These are phyloP conservation scores for Sinocyclocheilus grahami DNA, from an alignment of 2,113 vertebrate species.

Conservation along the genomic window DNA sequence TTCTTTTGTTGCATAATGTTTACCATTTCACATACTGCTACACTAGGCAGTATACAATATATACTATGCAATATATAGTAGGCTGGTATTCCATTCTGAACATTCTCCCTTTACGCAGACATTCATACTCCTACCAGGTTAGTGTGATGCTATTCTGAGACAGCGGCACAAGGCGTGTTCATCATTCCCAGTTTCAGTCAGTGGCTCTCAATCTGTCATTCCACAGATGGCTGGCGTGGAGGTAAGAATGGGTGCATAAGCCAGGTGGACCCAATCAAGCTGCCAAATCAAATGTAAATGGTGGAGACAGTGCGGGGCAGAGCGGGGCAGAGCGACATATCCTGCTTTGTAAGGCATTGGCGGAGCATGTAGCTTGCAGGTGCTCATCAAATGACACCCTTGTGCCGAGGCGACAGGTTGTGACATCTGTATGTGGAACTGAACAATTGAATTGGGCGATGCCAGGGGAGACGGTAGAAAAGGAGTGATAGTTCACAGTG, in stretches of 20 bases:
- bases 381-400: constrained; percentile 60
- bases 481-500: constrained; percentile 14
- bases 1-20: neutral
- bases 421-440: constrained; percentile 59
- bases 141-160: neutral
- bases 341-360: constrained; percentile 56
- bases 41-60: neutral
- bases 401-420: constrained; percentile 22
- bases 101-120: too few relatives aligned
- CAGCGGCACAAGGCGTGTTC: constrained; percentile 38
- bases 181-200: constrained; percentile 60
- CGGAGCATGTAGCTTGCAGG: constrained; percentile 56
- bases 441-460: constrained; percentile 57
- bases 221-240: constrained; percentile 61
- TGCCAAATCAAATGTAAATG: constrained; percentile 70
- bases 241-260: constrained; percentile 52
- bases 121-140: too few relatives aligned
- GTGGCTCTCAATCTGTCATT: constrained; percentile 56
- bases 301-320: constrained; percentile 50
- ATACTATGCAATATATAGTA: neutral
- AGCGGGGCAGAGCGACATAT: constrained; percentile 48
- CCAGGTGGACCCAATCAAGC: constrained; percentile 70
- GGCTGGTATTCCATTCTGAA: neutral
- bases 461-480: constrained; percentile 14
- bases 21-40: neutral